Conservation (phyloP, 1,140 invertebrate genomes). For the Drosophila miranda region DNA sequence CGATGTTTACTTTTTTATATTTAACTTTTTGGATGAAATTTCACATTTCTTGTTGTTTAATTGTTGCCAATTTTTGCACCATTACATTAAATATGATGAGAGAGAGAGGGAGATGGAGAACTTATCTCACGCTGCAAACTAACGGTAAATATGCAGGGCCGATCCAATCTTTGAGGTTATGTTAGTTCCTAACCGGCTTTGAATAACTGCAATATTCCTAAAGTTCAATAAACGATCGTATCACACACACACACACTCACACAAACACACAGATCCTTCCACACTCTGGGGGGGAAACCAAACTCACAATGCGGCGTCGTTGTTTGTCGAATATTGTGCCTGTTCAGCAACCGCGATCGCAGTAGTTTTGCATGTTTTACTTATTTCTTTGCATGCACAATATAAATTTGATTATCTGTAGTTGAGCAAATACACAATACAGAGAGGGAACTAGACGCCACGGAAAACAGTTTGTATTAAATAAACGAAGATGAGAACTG, state of each 20-base stretch:
- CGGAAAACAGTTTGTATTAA: constrained; percentile 39
- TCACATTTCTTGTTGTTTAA: constrained; percentile 45
- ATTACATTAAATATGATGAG: too few species aligned
- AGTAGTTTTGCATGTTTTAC: constrained; percentile 57
- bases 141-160: constrained; percentile 53
- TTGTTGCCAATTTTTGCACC: constrained; percentile 8
- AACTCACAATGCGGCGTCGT: constrained; percentile 45
- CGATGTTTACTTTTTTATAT: constrained; percentile 42
- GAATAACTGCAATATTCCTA: constrained; percentile 13
- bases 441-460: constrained; percentile 3
- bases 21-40: constrained; percentile 35
- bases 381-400: constrained; percentile 63
- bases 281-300: constrained; percentile 13
- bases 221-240: constrained; percentile 67
- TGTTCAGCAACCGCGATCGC: constrained; percentile 55
- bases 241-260: constrained; percentile 22
- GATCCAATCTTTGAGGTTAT: constrained; percentile 60
- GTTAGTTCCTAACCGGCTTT: constrained; percentile 44
- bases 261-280: background rate
- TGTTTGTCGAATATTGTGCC: constrained; percentile 36
- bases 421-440: constrained; percentile 55
- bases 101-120: too few species aligned
- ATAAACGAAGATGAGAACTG: constrained; percentile 56
- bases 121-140: constrained; percentile 32
- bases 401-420: constrained; percentile 78